Evolutionary conservation across 2,888 invertebrate species (phyloP), one percentile per base, ranked within the genome.

Genomic region (Melinaea marsaeus): DNA sequence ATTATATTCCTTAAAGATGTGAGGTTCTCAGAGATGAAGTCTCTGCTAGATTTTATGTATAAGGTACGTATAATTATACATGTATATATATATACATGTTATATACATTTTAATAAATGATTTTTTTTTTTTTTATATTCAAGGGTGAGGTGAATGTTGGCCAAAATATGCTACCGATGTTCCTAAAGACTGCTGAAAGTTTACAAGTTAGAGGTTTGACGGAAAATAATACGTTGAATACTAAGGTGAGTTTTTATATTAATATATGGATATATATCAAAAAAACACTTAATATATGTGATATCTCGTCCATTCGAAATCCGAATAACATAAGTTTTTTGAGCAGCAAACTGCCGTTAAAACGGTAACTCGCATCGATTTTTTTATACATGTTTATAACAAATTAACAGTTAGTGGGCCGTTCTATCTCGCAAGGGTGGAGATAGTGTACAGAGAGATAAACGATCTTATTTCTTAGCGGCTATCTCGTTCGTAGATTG

Each of bases 1-100:
- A 97, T 97, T 84, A 96, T 97, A 90, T 96, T 96, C 90, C 93
- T 97, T 82, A 96, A 96, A 93, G 97, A 97, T 94, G 96, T 97
- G 83, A 94, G 95, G 91, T 95, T 94, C 84, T 94, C 94, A 83
- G 96, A 97, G 91, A 96, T 97, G 93, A 96, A 95, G 88, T 96
- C 96, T 73, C 92, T 97, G 82, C 92, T 97, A 85, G 96, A 96
- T 91, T 97, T 97, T 88, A 97, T 97, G 97, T 97, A 98, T 92
- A 96, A 96, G 92, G 95, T 95, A 81, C 83, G 66, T 66, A 35
- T 34, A 13, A 32, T 45, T 42, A 13, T 11, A 34, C 33, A 48
- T 32, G 2, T 47, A n/a, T 9, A n/a, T 34, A 22, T 34, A 22
- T 55, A 55, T 13, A 45, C 3, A 56, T 34, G 32, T 22, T 7